Base-by-base conservation (phyloP, 2,888 invertebrate species). In the Cataglyphis cursor region DNA sequence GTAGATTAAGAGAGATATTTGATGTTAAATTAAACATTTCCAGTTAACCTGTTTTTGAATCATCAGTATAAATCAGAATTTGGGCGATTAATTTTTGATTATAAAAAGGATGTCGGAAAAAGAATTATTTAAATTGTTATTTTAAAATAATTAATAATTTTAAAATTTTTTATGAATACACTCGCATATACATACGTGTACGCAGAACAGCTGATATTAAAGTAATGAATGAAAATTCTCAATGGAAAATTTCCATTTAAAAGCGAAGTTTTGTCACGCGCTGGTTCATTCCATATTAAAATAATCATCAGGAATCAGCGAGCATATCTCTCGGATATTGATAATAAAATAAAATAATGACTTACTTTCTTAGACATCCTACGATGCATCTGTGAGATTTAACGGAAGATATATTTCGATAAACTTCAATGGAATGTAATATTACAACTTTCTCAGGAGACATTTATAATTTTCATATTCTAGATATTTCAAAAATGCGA, bases 181-280 rank as follows among this genome's bases (percentile, higher is more conserved):
- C 68, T 1, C 9, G 18, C 24, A 8, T n/a, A 15, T 9, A 5
- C 4, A 8, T 2, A 10, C 12, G 12, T 3, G 24, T 10, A 12
- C n/a, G n/a, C 18, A 57, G n/a, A 35, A 21, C 18, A 44, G 38
- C 35, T 38, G 65, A 28, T 3, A 6, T 35, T 35, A 51, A 24
- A 61, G 54, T 51, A 76, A 76, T 66, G 54, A 66, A 76, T 76
- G 38, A 54, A 76, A 38, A 76, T 66, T 38, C 54, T 76, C 54
- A 66, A 76, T 76, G 66, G 5, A 9, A 18, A 72, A 21, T 31
- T 44, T 21, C n/a, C 65, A 48, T 51, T 76, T 68, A 44, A 57
- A 61, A 72, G 70, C 66, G 31, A 80, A 61, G 59, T 70, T 70
- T 78, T 24, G 44, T 4, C 38, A 28, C 57, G 48, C 59, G 18